These are phyloP conservation scores for Lepidothrix coronata DNA, from an alignment of 2,113 vertebrate genomes.

Conservation along the genomic window DNA sequence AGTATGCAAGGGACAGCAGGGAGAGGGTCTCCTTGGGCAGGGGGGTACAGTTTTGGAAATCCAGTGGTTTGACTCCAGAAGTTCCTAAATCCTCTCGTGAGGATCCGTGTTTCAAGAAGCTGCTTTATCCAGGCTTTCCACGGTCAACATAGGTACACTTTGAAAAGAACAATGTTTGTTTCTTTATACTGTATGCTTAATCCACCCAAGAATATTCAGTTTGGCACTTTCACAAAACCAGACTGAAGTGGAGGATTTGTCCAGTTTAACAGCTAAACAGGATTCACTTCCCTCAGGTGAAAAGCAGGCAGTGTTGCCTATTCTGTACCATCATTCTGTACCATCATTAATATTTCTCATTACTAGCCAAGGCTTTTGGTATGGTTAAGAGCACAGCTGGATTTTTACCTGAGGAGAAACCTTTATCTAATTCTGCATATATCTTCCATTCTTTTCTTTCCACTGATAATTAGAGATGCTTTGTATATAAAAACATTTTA, in stretches of 20 bases:
- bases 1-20: constrained; percentile 72
- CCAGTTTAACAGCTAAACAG: not conserved
- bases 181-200: not conserved
- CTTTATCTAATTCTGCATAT: not conserved
- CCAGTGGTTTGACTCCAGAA: not conserved
- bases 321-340: not conserved
- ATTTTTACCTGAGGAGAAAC: not conserved
- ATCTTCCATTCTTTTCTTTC: not conserved
- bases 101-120: not conserved
- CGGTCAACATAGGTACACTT: not conserved
- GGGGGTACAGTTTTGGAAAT: not conserved
- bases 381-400: not conserved
- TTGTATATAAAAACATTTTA: not conserved
- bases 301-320: not conserved
- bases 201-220: not conserved
- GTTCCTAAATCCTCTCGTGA: not conserved
- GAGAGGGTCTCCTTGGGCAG: not conserved
- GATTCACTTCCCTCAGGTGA: not conserved
- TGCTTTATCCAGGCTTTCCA: not conserved
- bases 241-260: not conserved
- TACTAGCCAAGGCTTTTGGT: not conserved
- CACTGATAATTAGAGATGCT: not conserved
- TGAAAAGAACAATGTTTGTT: not conserved
- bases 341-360: not conserved
- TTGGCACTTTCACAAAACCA: not conserved